phyloP scores from a whole-genome alignment of 2,888 invertebrate genomes.

The Rhaphigaster nebulosa region DNA sequence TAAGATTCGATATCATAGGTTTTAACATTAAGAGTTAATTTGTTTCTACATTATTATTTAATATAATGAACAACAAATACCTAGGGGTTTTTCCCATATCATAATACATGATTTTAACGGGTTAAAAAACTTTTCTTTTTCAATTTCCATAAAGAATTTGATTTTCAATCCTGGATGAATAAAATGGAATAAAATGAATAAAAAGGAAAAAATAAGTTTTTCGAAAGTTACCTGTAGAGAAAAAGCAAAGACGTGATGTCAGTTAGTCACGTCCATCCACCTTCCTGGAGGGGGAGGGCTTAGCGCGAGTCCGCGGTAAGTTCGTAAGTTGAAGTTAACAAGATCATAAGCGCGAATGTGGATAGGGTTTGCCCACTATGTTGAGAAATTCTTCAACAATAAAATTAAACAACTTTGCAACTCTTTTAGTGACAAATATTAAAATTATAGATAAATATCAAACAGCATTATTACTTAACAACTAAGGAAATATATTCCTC shows the following conservation, averaged over 20 bases:
- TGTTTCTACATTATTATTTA: too few relatives aligned
- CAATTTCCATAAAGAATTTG: neutral
- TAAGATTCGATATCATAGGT: too few relatives aligned
- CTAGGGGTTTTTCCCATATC: too few relatives aligned
- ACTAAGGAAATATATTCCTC: too few relatives aligned
- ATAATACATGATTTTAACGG: too few relatives aligned
- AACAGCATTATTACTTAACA: neutral
- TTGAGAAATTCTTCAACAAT: neutral
- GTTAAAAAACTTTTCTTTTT: too few relatives aligned
- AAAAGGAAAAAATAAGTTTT: neutral
- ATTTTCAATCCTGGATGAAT: neutral
- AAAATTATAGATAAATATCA: too few relatives aligned
- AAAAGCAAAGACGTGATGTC: neutral
- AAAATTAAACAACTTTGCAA: neutral
- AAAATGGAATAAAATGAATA: neutral
- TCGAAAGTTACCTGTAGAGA: neutral
- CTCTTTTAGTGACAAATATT: neutral
- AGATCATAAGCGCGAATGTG: conserved; percentile 4
- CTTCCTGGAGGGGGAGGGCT: neutral
- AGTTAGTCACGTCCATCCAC: neutral
- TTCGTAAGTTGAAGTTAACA: conserved; percentile 24
- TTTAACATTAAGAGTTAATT: too few relatives aligned
- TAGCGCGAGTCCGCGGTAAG: neutral
- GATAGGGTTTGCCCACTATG: neutral
- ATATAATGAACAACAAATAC: too few relatives aligned